Percentiles rank a stretch among this genome's conserved stretches.
These are phyloP conservation scores for Brachionus koreanus DNA, from an alignment of 1,140 invertebrate species.

Conservation along the genomic window DNA sequence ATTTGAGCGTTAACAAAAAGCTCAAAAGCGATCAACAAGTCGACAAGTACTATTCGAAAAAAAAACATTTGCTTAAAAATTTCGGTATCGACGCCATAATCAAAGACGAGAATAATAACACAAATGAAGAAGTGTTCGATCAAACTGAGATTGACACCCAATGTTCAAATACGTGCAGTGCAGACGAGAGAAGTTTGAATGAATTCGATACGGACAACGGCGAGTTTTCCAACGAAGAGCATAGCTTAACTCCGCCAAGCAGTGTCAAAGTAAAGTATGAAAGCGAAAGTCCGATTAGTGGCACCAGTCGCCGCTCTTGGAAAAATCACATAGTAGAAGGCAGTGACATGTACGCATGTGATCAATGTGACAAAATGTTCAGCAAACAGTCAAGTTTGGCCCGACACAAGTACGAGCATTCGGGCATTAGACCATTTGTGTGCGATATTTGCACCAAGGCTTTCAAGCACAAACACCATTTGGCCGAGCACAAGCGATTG, in stretches of 20 bases:
- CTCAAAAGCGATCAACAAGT: not conserved
- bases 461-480: conserved; percentile 99
- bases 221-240: not conserved
- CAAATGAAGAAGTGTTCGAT: not conserved
- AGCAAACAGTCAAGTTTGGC: conserved; percentile 96
- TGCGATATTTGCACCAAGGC: conserved; percentile 96
- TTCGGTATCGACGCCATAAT: not conserved
- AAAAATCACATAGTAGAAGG: conserved; percentile 38
- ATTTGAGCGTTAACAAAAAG: not conserved
- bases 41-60: not conserved
- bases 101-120: not conserved
- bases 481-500: conserved; percentile 95
- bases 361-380: conserved; percentile 98
- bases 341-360: conserved; percentile 65
- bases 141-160: not conserved
- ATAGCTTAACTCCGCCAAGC: not conserved
- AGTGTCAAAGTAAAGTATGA: not conserved
- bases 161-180: conserved; percentile 21
- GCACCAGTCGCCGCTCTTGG: conserved; percentile 20
- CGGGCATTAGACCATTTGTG: conserved; percentile 95
- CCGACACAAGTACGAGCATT: conserved; percentile 99
- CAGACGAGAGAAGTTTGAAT: not conserved
- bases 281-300: not conserved
- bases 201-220: not conserved
- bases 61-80: not conserved